Evolutionary conservation across 2,888 invertebrate species (phyloP), one percentile per base, ranked within the genome.

Genomic region (Proisotoma minuta): DNA sequence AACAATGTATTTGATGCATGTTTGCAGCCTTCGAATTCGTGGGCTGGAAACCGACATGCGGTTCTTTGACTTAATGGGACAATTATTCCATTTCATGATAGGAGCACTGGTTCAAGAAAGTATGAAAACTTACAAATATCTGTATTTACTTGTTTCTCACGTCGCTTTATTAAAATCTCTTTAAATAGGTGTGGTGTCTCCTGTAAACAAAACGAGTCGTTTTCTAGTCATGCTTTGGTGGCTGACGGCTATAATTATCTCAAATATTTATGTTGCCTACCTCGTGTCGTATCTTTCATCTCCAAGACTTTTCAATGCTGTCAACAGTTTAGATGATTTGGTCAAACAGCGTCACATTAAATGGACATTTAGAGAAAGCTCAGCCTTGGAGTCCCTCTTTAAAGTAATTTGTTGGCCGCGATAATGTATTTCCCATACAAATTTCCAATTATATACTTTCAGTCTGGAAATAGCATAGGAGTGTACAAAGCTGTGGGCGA

Each of bases 31-130:
- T 5, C 59, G 57, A 5, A 57, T 70, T n/a, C 50, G 26, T 23
- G 49, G 58, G 26, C 60, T 57, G 10, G 50, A 59, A 18, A 34
- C 34, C 8, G 48, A 54, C 12, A 34, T 28, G n/a, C 23, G 48
- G 26, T 40, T 27, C 18, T 5, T 48, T 0, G 8, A 48, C 40
- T 43, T 69, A 26, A 57, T 60, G 4, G 51, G 57, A 29, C 62
- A 70, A 28, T 51, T 72, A n/a, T 56, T 67, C 29, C 70, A 70
- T 54, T 73, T 73, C 59, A 63, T 72, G 28, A 40, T 70, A 15
- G 72, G 71, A 23, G 69, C 73, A 18, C 59, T 73, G 27, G 67
- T 73, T 10, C 73, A 73, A 65, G 70, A 72, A 66, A 63, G 71
- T 69, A 40, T 15, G 15, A 34, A 34, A 34, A 15, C 15, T 8